Percentiles rank a stretch among this genome's conserved stretches.
phyloP scores from a whole-genome alignment of 1,140 invertebrate genomes.

The Calephelis nemesis region DNA sequence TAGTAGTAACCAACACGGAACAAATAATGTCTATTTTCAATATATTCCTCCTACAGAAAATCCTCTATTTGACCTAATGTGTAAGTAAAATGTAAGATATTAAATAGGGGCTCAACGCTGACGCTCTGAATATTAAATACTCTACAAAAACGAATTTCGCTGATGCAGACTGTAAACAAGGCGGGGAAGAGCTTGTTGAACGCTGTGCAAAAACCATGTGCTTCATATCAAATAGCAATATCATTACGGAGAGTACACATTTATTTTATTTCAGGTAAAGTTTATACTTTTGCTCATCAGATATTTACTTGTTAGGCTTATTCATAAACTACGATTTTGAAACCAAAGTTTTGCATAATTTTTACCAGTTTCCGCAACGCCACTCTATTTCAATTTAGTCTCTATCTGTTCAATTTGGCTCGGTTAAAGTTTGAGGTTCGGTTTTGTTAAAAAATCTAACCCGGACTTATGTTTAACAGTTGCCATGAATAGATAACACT shows the following conservation, averaged over 20 bases:
- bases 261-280: neutral
- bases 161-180: slow-evolving; percentile 54
- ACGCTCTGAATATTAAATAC: slow-evolving; percentile 72
- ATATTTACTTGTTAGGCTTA: too few relatives aligned
- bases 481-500: too few relatives aligned
- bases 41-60: neutral
- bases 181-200: slow-evolving; percentile 9
- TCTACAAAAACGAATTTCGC: slow-evolving; percentile 60
- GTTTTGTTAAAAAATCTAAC: too few relatives aligned
- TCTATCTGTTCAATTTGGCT: too few relatives aligned
- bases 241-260: neutral
- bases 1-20: too few relatives aligned
- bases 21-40: neutral
- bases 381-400: too few relatives aligned
- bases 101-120: slow-evolving; percentile 54
- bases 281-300: neutral
- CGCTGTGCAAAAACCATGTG: slow-evolving; percentile 10
- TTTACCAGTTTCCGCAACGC: too few relatives aligned
- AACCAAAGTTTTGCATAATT: too few relatives aligned
- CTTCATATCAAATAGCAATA: slow-evolving; percentile 8
- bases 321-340: too few relatives aligned
- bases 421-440: too few relatives aligned
- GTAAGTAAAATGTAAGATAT: slow-evolving; percentile 39
- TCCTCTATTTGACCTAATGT: slow-evolving; percentile 16
- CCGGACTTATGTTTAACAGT: too few relatives aligned